These are phyloP conservation scores for Saturnia japonica DNA, from an alignment of 2,888 invertebrate species.

Conservation along the genomic window DNA sequence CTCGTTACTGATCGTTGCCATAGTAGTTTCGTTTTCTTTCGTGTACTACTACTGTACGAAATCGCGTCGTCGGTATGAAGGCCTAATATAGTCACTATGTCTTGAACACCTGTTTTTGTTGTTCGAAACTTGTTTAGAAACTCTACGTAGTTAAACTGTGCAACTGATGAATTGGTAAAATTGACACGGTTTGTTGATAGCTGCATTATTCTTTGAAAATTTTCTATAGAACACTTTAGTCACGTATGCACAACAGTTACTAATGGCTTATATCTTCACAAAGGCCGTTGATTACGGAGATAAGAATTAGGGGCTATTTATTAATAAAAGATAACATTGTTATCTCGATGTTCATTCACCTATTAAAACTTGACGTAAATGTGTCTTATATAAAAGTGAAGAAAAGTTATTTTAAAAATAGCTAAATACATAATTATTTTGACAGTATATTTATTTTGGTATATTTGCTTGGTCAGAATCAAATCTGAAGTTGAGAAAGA, in stretches of 20 bases:
- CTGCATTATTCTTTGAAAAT: constrained; percentile 58
- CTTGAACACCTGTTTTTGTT: constrained; percentile 58
- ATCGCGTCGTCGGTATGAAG: constrained; percentile 60
- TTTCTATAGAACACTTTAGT: constrained; percentile 30
- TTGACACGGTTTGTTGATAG: constrained; percentile 66
- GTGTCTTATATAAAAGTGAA: background rate
- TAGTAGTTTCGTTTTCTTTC: constrained; percentile 36
- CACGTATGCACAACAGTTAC: constrained; percentile 49
- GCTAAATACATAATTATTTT: background rate
- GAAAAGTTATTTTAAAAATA: too few species aligned
- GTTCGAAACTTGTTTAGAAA: constrained; percentile 63
- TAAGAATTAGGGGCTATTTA: constrained; percentile 59
- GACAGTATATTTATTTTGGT: background rate
- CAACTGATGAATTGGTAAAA: constrained; percentile 63
- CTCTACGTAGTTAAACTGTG: constrained; percentile 70
- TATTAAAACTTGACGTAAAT: constrained; percentile 16
- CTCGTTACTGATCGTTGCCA: constrained; percentile 31
- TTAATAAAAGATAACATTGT: constrained; percentile 56
- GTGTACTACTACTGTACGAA: constrained; percentile 40
- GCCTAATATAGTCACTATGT: constrained; percentile 67
- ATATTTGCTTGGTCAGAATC: too few species aligned
- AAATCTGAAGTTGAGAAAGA: too few species aligned
- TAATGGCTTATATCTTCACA: constrained; percentile 50
- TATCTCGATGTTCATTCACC: constrained; percentile 57
- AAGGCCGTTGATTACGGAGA: constrained; percentile 58